Evolutionary conservation across 2,797 vertebrate species (phyloP).

Genomic region (Monodelphis domestica): DNA sequence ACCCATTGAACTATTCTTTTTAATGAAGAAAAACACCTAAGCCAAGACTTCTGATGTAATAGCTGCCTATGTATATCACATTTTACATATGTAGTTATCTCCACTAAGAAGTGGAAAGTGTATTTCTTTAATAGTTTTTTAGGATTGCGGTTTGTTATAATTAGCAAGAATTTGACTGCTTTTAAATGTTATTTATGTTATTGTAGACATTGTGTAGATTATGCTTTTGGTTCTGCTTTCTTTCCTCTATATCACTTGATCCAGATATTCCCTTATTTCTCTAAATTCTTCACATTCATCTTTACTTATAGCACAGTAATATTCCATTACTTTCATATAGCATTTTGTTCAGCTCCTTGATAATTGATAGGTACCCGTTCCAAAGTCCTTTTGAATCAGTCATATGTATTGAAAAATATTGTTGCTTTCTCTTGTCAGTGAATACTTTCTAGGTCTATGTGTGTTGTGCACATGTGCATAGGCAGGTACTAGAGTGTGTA

Average conservation of each 20-base stretch:
- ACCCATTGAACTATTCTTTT: neutral
- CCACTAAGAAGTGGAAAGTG: neutral
- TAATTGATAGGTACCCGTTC: neutral
- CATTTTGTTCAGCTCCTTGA: neutral
- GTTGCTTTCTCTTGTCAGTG: neutral
- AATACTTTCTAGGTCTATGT: neutral
- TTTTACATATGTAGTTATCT: neutral
- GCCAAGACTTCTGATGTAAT: neutral
- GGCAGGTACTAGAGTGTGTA: neutral
- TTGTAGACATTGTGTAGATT: neutral
- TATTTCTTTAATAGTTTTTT: neutral
- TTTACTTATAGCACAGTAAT: neutral
- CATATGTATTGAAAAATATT: neutral
- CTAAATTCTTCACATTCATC: neutral
- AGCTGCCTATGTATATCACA: neutral
- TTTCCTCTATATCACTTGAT: neutral
- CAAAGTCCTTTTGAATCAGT: neutral
- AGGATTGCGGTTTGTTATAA: neutral
- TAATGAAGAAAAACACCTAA: neutral
- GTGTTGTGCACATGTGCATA: neutral
- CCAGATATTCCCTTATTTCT: neutral
- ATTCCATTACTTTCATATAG: neutral
- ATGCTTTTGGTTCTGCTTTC: neutral
- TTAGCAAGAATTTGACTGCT: neutral
- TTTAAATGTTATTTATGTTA: neutral